Conservation (phyloP, 2,888 invertebrate species). For the Teleogryllus oceanicus region DNA sequence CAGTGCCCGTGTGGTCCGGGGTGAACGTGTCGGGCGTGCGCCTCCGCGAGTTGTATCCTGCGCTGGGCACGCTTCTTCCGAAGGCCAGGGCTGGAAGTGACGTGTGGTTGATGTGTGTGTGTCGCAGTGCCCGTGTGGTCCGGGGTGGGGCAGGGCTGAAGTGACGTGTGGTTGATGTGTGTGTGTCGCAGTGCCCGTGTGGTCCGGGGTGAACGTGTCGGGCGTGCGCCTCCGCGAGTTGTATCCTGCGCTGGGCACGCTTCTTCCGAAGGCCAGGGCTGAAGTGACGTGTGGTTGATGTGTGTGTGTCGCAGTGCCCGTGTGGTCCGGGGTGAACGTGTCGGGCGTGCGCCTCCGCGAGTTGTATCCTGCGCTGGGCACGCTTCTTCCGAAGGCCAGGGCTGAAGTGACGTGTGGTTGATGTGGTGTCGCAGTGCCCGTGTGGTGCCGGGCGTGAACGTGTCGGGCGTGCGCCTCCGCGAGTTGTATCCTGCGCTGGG, state of each 20-base stretch:
- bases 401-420: no score
- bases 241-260: conserved; percentile 50
- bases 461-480: conserved; percentile 54
- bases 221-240: conserved; percentile 53
- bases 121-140: conserved; percentile 56
- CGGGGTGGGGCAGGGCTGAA: conserved; percentile 43
- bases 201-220: conserved; percentile 57
- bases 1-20: conserved; percentile 58
- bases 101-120: not conserved
- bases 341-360: conserved; percentile 54
- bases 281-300: no score
- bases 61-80: conserved; percentile 44
- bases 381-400: no score
- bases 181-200: conserved; percentile 52
- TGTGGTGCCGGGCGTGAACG: conserved; percentile 58
- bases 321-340: conserved; percentile 57
- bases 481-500: conserved; percentile 53
- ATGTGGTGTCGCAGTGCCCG: conserved; percentile 48
- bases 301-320: conserved; percentile 48
- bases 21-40: conserved; percentile 56
- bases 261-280: no score
- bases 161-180: no score
- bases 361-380: conserved; percentile 51
- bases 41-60: conserved; percentile 51
- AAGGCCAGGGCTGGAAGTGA: no score